phyloP scores from a whole-genome alignment of 2,797 vertebrate genomes.

The Glossophaga mutica region DNA sequence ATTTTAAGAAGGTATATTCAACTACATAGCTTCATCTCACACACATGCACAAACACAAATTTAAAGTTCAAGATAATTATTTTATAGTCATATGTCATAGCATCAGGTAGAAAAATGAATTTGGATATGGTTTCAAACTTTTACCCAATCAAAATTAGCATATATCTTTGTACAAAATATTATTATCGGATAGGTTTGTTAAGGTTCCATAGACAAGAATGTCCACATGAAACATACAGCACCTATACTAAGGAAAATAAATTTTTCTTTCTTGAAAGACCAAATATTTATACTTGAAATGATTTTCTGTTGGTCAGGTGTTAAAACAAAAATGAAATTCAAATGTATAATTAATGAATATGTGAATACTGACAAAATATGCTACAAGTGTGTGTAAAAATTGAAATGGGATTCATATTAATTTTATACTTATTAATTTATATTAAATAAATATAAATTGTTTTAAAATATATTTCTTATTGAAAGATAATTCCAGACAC shows the following conservation, averaged over 20 bases:
- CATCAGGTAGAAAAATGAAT: slow-evolving; percentile 33
- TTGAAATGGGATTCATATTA: background rate
- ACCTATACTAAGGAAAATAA: slow-evolving; percentile 23
- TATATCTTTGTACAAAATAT: slow-evolving; percentile 25
- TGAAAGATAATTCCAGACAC: background rate
- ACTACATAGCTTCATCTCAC: background rate
- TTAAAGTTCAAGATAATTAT: slow-evolving; percentile 8
- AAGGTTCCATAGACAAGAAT: slow-evolving; percentile 11
- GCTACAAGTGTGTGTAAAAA: background rate
- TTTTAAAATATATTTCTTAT: background rate
- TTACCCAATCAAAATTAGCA: background rate
- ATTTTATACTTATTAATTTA: background rate
- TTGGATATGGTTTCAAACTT: background rate
- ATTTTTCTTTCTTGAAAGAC: slow-evolving; percentile 50
- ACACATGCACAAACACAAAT: background rate
- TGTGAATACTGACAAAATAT: slow-evolving; percentile 19
- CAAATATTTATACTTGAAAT: slow-evolving; percentile 64
- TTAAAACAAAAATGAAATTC: slow-evolving; percentile 46
- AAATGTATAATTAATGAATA: slow-evolving; percentile 41
- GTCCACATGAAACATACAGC: slow-evolving; percentile 35
- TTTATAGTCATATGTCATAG: slow-evolving; percentile 15
- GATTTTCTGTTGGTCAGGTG: slow-evolving; percentile 14
- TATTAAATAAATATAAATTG: slow-evolving; percentile 25
- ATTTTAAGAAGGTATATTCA: slow-evolving; percentile 27
- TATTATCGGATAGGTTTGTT: slow-evolving; percentile 37